Base-by-base conservation (phyloP, 2,113 vertebrate species). In the Eurystomus gularis region DNA sequence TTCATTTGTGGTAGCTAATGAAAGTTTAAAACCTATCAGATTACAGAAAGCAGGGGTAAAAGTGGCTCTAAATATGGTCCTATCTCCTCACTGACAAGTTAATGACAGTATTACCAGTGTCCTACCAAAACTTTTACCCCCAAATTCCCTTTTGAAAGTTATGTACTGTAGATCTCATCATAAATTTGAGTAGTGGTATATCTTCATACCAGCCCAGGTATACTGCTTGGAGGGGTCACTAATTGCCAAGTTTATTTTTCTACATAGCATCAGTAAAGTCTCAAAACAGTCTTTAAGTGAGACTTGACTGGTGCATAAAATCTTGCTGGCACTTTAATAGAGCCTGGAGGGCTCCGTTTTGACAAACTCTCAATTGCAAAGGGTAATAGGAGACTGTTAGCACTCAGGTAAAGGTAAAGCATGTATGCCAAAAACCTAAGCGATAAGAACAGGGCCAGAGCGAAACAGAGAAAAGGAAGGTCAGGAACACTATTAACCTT, bases 1-100 rank as follows among this genome's bases (percentile, higher is more conserved):
- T 91, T 83, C 66, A 89, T 88, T 96, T 90, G 94, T 93, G 82
- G 93, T 86, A 83, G 55, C 60, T 90, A 97, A 93, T 97, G 84
- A 92, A 96, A 95, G 77, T 73, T 94, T 69, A 93, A 84, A 93
- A 87, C 49, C 42, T 88, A 86, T 77, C 62, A 64, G 20, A 78
- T 92, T 93, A 75, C 72, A 92, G 39, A 92, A 90, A 92, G n/a
- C 1, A 1, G 19, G 28, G n/a, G n/a, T 71, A 73, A 82, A 93
- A 96, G 35, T 29, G 46, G 14, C 12, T 84, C 44, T 92, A 90
- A 93, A 93, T 95, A 65, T 25, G 31, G 31, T 69, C 33, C 51
- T 73, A 12, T 39, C 55, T 84, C 51, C 42, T 84, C 55, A 55
- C 13, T 64, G 64, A 69, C 48, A 90, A 83, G 66, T 42, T 65